Base-by-base conservation (phyloP, 2,113 vertebrate species). In the Callionymus lyra region DNA sequence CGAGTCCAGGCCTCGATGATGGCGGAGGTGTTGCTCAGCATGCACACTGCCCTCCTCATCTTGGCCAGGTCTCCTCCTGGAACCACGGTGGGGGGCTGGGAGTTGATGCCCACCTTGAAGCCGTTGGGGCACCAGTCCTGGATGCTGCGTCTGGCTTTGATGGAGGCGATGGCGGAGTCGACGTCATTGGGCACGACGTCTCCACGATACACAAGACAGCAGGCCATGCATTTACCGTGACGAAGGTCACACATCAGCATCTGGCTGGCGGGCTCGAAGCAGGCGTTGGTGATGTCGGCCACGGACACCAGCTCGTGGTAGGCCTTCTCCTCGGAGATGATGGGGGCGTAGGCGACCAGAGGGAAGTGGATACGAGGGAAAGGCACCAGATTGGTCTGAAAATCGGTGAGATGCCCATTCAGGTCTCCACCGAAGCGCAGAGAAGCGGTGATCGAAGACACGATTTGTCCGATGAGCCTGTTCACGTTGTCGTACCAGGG, bases 311-410 rank as follows among this genome's bases (percentile, higher is more conserved):
- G 89, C 82, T 90, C 86, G 0, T 87, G 88, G 50, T 91, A 89
- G 0, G 87, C 90, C 64, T 90, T 91, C 56, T 90, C 90, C 56
- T 92, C 85, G 0, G 88, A 91, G 71, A 91, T 88, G 58, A 91
- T 84, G 0, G 88, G 86, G 15, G 88, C 87, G 0, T 89, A 91
- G 1, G 88, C 90, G 27, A 84, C 88, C 76, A 93, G 73, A 6
- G 89, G 89, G 68, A 93, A 91, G 69, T 92, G 88, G 65, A 92
- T 91, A 44, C 84, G 83, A 44, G 89, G 90, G 49, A 90, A 91
- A 1, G 88, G 90, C 47, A 93, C 84, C 80, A 87, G 53, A 62
- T 87, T 88, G 79, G 85, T 88, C 69, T 88, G 84, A 70, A 88
- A 88, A 68, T 88, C 85, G 2, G 84, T 85, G 65, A 88, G 80